Evolutionary conservation across 2,888 invertebrate genomes (phyloP).

Genomic region (Drosophila peninsularis): DNA sequence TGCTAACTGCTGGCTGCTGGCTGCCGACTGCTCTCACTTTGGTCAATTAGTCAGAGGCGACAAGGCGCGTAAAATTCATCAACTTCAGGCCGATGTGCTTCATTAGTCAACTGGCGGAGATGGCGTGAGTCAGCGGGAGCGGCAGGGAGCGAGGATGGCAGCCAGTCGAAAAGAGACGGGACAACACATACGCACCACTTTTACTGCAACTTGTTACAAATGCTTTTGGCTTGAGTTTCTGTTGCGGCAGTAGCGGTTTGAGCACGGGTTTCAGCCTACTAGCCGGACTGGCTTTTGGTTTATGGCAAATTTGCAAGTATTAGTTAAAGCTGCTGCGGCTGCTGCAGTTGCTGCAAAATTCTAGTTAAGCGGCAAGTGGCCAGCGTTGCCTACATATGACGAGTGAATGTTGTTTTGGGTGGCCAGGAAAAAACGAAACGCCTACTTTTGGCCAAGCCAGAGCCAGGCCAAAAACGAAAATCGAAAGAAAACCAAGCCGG

Average conservation of each 20-base stretch:
- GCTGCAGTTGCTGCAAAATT: conserved; percentile 38
- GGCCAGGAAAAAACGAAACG: conserved; percentile 61
- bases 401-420: conserved; percentile 74
- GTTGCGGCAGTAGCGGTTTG: conserved; percentile 25
- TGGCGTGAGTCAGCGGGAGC: not conserved
- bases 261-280: conserved; percentile 45
- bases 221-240: conserved; percentile 22
- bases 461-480: conserved; percentile 6
- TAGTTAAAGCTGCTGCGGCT: conserved; percentile 21
- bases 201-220: conserved; percentile 69
- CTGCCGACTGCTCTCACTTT: conserved; percentile 58
- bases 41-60: conserved; percentile 57
- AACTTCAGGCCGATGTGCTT: conserved; percentile 48
- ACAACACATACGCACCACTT: conserved; percentile 55
- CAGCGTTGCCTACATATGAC: conserved; percentile 56
- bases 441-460: conserved; percentile 18
- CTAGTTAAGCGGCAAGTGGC: conserved; percentile 66
- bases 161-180: conserved; percentile 30
- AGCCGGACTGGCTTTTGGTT: conserved; percentile 47
- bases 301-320: conserved; percentile 50
- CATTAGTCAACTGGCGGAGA: conserved; percentile 35
- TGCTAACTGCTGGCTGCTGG: not conserved
- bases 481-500: conserved; percentile 22
- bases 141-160: not conserved
- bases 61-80: conserved; percentile 59